phyloP scores from a whole-genome alignment of 2,888 invertebrate genomes.

The Ligdia adustata region DNA sequence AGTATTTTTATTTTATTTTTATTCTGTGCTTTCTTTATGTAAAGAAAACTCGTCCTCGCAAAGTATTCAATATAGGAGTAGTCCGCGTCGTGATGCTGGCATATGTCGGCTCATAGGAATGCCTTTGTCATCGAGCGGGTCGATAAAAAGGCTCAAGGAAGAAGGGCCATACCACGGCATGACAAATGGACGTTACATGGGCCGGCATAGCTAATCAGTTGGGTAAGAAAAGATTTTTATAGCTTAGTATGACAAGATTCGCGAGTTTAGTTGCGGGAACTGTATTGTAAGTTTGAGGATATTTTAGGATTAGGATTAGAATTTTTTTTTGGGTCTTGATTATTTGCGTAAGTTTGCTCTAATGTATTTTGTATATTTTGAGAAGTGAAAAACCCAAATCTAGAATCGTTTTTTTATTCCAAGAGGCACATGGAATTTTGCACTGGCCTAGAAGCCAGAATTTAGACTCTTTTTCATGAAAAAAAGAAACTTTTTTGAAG shows the following conservation, averaged over 20 bases:
- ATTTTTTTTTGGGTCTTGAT: too few relatives aligned
- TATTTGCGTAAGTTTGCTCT: too few relatives aligned
- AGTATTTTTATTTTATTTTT: too few relatives aligned
- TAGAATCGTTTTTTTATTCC: too few relatives aligned
- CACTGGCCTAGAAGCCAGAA: too few relatives aligned
- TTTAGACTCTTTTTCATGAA: too few relatives aligned
- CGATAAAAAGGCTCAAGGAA: slow-evolving; percentile 7
- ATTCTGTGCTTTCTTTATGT: background rate
- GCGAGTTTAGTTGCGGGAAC: background rate
- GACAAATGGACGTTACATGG: slow-evolving; percentile 3
- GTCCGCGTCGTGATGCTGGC: background rate
- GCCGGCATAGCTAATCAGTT: slow-evolving; percentile 3
- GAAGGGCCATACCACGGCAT: background rate
- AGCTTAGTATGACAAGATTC: background rate
- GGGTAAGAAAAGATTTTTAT: background rate
- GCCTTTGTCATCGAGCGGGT: slow-evolving; percentile 15
- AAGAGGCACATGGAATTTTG: too few relatives aligned
- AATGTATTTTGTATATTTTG: too few relatives aligned
- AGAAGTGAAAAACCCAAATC: too few relatives aligned
- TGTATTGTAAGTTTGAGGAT: too few relatives aligned
- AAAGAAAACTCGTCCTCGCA: background rate
- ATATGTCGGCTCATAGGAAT: slow-evolving; percentile 9
- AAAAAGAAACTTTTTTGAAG: too few relatives aligned
- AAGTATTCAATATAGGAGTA: slow-evolving; percentile 2
- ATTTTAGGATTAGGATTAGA: too few relatives aligned